Percentiles rank a stretch among this genome's conserved stretches.
These are phyloP conservation scores for Strigops habroptila DNA, from an alignment of 2,113 vertebrate species.

Conservation along the genomic window DNA sequence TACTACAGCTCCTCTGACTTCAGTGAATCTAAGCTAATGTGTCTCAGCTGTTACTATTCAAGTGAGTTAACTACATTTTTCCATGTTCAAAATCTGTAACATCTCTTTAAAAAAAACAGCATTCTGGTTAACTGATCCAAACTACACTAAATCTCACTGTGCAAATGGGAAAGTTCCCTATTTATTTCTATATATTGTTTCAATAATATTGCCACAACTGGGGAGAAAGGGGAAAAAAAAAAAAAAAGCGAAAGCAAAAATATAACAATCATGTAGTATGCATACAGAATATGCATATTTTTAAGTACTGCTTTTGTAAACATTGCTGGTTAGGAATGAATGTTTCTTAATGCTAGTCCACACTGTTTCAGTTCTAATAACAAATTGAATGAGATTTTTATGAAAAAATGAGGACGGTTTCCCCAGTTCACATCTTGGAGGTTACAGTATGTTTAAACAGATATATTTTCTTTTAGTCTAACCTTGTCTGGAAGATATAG, in stretches of 20 bases:
- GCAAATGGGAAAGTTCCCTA: not conserved
- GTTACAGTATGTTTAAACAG: slow-evolving; percentile 80
- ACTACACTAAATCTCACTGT: not conserved
- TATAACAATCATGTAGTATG: not conserved
- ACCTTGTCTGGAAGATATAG: slow-evolving; percentile 86
- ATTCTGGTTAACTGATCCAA: not conserved
- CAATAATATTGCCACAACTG: not conserved
- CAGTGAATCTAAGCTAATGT: not conserved
- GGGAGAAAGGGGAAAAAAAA: not conserved
- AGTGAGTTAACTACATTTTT: not conserved
- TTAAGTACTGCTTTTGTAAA: slow-evolving; percentile 62
- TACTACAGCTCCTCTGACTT: not conserved
- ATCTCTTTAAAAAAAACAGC: not conserved
- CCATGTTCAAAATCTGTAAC: not conserved
- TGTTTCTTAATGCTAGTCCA: slow-evolving; percentile 47
- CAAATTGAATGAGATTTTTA: slow-evolving; percentile 60
- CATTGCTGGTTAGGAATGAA: slow-evolving; percentile 55
- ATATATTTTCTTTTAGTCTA: slow-evolving; percentile 84
- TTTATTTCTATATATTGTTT: not conserved
- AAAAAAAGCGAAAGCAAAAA: not conserved
- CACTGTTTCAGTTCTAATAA: slow-evolving; percentile 62
- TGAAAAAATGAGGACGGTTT: slow-evolving; percentile 61
- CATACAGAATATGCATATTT: slow-evolving; percentile 3
- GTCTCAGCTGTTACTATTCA: not conserved
- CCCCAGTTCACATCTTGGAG: slow-evolving; percentile 62